Evolutionary conservation across 2,888 invertebrate genomes (phyloP).

Genomic region (Epinotia demarniana): DNA sequence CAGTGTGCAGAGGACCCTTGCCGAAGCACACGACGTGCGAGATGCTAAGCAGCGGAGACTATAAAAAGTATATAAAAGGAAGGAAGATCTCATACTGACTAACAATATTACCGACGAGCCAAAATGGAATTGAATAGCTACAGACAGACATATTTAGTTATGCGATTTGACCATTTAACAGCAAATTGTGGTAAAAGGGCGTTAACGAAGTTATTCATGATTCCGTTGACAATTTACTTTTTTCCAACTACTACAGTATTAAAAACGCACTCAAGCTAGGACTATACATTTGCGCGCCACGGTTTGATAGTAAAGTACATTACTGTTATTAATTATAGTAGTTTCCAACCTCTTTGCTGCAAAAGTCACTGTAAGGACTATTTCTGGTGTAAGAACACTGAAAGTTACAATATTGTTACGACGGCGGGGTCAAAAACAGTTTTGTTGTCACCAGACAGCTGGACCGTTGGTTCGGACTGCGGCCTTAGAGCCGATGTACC

Average conservation of each 20-base stretch:
- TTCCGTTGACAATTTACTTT: not conserved
- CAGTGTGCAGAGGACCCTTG: slow-evolving; percentile 60
- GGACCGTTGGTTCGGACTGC: no score
- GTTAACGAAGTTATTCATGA: slow-evolving; percentile 7
- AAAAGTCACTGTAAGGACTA: not conserved
- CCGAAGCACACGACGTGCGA: slow-evolving; percentile 35
- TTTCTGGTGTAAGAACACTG: not conserved
- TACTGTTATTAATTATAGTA: not conserved
- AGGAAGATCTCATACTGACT: slow-evolving; percentile 29
- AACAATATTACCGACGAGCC: slow-evolving; percentile 36
- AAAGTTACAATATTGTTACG: not conserved
- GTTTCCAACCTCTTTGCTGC: not conserved
- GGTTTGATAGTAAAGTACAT: not conserved
- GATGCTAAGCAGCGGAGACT: slow-evolving; percentile 35
- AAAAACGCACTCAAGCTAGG: not conserved
- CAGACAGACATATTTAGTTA: slow-evolving; percentile 20
- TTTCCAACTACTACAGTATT: not conserved
- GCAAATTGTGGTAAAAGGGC: slow-evolving; percentile 21
- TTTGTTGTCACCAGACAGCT: no score
- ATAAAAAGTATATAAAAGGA: slow-evolving; percentile 43
- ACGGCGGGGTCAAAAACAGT: no score
- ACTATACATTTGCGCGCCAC: not conserved
- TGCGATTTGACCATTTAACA: slow-evolving; percentile 20
- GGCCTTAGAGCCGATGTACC: no score
- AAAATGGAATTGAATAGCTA: slow-evolving; percentile 28